A percentile compares a stretch with the other conserved stretches of the same genome.
These are phyloP conservation scores for Eupithecia exiguata DNA, from an alignment of 2,888 invertebrate genomes.

Conservation along the genomic window DNA sequence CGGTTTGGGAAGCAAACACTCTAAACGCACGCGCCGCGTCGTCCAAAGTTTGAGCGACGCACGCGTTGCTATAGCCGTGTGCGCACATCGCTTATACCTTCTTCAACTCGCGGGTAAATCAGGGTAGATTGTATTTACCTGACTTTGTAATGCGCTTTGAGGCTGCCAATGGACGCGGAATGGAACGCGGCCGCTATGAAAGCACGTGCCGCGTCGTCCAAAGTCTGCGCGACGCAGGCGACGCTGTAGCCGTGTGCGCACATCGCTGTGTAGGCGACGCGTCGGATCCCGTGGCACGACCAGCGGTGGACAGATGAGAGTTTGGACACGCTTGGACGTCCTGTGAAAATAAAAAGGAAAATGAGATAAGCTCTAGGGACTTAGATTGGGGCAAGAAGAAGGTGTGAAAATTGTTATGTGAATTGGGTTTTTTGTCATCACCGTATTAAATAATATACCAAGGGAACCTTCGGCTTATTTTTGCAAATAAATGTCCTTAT, in stretches of 20 bases:
- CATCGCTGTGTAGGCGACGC: conserved; percentile 90
- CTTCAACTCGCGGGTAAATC: neutral
- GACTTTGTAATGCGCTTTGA: conserved; percentile 92
- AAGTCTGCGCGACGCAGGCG: conserved; percentile 93
- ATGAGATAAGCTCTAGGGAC: too few relatives aligned
- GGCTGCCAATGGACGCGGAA: conserved; percentile 89
- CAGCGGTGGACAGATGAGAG: conserved; percentile 81
- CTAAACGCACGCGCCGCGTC: too few relatives aligned
- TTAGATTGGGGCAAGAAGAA: too few relatives aligned
- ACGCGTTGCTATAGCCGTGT: conserved; percentile 93
- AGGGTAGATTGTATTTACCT: conserved; percentile 73
- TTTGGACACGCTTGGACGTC: conserved; percentile 46
- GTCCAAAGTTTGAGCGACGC: too few relatives aligned
- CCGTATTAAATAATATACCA: too few relatives aligned
- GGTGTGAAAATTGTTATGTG: too few relatives aligned
- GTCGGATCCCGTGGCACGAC: conserved; percentile 88
- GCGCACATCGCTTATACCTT: conserved; percentile 85
- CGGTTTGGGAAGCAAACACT: too few relatives aligned
- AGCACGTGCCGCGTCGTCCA: conserved; percentile 87
- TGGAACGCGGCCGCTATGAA: conserved; percentile 88
- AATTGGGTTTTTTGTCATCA: too few relatives aligned
- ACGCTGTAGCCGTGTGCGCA: conserved; percentile 92
- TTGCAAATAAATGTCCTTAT: too few relatives aligned
- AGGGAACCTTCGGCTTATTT: too few relatives aligned
- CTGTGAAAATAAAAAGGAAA: neutral